phyloP scores from a whole-genome alignment of 2,797 vertebrate species.

The Galaxias olidus region DNA sequence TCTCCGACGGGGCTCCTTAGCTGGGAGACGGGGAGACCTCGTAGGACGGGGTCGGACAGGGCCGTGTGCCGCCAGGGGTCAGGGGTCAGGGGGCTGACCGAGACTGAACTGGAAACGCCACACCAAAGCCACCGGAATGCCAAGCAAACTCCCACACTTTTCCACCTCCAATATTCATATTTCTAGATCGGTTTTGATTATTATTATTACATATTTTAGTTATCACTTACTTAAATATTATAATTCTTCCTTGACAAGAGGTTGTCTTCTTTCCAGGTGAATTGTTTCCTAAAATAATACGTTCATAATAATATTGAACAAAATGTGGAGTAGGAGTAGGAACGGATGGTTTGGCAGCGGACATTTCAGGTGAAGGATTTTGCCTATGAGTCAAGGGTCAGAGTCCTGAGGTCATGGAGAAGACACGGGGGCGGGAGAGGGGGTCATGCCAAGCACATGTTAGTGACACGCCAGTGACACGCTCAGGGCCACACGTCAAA shows the following conservation, averaged over 20 bases:
- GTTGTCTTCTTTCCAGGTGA: neutral
- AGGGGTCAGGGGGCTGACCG: too few relatives aligned
- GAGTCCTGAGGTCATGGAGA: constrained; percentile 16
- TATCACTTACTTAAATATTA: too few relatives aligned
- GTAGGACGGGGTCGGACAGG: neutral
- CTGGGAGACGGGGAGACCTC: neutral
- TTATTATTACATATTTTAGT: too few relatives aligned
- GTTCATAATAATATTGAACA: too few relatives aligned
- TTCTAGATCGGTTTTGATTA: too few relatives aligned
- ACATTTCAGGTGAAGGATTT: neutral
- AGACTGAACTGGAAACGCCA: neutral
- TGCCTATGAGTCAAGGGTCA: neutral
- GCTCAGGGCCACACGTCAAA: constrained; percentile 34
- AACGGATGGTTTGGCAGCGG: neutral
- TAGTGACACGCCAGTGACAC: constrained; percentile 21
- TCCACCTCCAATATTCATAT: too few relatives aligned
- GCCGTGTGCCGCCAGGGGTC: neutral
- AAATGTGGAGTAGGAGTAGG: too few relatives aligned
- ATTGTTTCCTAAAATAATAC: neutral
- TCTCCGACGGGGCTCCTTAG: neutral
- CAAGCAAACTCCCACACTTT: too few relatives aligned
- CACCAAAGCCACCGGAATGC: too few relatives aligned
- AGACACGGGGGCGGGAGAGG: constrained; percentile 20
- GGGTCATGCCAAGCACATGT: constrained; percentile 29
- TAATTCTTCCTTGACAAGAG: too few relatives aligned